Percentiles rank a stretch among this genome's conserved stretches.
Evolutionary conservation across 2,113 vertebrate species (phyloP).

Genomic region (Procavia capensis): DNA sequence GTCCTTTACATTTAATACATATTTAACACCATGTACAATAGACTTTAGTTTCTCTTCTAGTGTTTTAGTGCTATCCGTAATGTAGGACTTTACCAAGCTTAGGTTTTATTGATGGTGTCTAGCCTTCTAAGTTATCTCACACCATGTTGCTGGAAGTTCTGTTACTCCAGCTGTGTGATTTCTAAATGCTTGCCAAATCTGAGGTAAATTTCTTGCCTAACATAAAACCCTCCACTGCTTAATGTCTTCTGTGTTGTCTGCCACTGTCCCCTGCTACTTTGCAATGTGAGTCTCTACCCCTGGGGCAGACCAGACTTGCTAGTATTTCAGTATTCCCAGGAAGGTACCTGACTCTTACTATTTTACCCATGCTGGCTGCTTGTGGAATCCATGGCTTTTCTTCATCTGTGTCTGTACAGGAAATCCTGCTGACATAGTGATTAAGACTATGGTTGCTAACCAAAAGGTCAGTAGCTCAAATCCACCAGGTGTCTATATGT

Average conservation of each 20-base stretch:
- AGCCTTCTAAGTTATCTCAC: not conserved
- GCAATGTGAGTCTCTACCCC: not conserved
- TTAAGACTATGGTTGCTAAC: no score
- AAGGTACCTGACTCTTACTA: not conserved
- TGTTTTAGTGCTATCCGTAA: not conserved
- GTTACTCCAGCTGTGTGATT: not conserved
- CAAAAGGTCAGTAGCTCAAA: no score
- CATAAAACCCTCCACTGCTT: not conserved
- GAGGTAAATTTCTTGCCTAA: not conserved
- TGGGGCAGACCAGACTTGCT: not conserved
- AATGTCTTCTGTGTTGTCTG: slow-evolving; percentile 36
- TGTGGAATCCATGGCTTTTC: not conserved
- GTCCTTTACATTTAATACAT: not conserved
- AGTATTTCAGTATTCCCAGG: not conserved
- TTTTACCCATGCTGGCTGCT: not conserved
- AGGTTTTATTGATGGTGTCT: not conserved
- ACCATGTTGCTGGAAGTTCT: not conserved
- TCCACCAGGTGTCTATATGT: not conserved
- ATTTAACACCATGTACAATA: not conserved
- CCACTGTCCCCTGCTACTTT: not conserved
- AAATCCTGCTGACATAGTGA: no score
- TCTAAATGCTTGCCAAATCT: not conserved
- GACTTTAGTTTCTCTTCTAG: not conserved
- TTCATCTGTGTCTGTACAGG: not conserved
- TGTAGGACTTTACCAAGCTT: not conserved